Percentiles rank a stretch among this genome's conserved stretches.
Conservation (phyloP, 30 jellyfish, hydroid and myxozoan genomes). For the Hydractinia echinata region DNA sequence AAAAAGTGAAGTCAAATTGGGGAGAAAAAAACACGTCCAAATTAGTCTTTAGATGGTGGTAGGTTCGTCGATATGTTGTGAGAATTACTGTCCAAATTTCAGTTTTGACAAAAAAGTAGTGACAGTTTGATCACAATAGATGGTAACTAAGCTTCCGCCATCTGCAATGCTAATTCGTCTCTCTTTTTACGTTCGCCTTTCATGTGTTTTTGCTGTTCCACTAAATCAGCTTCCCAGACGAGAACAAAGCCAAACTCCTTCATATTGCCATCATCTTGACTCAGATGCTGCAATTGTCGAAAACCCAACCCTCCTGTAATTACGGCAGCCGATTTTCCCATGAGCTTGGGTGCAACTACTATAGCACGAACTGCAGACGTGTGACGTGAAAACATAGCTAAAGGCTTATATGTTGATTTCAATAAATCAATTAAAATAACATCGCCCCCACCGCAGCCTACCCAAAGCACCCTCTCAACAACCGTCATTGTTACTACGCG, state of each 20-base stretch:
- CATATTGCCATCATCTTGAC: background rate
- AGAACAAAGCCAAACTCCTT: slow-evolving; percentile 55
- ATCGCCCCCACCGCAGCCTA: slow-evolving; percentile 89
- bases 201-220: slow-evolving; percentile 43
- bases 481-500: slow-evolving; percentile 40
- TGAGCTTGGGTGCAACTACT: slow-evolving; percentile 28
- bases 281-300: background rate
- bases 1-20: no score
- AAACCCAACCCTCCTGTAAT: slow-evolving; percentile 21
- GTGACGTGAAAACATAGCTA: slow-evolving; percentile 56
- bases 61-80: no score
- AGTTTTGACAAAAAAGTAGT: no score
- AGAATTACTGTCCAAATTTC: no score
- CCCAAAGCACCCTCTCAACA: slow-evolving; percentile 58
- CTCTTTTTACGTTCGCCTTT: slow-evolving; percentile 39
- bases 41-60: no score
- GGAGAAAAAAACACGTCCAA: no score
- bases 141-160: no score
- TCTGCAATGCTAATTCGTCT: background rate
- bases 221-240: slow-evolving; percentile 81
- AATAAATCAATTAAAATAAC: slow-evolving; percentile 35
- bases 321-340: slow-evolving; percentile 4
- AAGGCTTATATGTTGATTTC: slow-evolving; percentile 25
- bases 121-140: no score
- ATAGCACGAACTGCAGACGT: slow-evolving; percentile 67